These are phyloP conservation scores for Alligator sinensis DNA, from an alignment of 2,113 vertebrate genomes.

Conservation along the genomic window DNA sequence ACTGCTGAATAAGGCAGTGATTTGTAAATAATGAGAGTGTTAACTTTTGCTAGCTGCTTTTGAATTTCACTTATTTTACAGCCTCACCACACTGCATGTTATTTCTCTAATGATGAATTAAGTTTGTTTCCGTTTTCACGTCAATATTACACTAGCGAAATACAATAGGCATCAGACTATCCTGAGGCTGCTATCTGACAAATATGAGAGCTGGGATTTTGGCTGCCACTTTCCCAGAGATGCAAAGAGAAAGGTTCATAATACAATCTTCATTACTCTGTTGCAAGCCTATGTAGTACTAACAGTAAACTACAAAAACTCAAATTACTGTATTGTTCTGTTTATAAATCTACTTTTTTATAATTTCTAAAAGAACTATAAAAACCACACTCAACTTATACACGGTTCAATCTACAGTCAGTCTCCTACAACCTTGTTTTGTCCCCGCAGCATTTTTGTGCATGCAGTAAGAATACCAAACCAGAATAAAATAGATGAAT, in stretches of 20 bases:
- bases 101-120: background rate
- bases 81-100: background rate
- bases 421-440: too few relatives aligned
- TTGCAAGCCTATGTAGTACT: background rate
- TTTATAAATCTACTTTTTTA: too few relatives aligned
- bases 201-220: background rate
- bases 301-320: background rate
- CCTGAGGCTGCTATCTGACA: background rate
- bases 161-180: too few relatives aligned
- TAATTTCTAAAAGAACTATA: too few relatives aligned
- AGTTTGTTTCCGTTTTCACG: background rate
- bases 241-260: background rate
- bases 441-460: too few relatives aligned
- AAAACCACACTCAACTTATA: too few relatives aligned
- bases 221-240: background rate
- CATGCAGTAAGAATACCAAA: too few relatives aligned
- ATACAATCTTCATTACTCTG: background rate
- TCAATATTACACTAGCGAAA: background rate
- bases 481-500: rapidly evolving
- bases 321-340: background rate
- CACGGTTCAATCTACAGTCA: too few relatives aligned
- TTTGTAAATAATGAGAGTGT: background rate
- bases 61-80: background rate
- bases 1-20: background rate
- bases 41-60: background rate